phyloP scores from a whole-genome alignment of 2,113 vertebrate genomes.

The Oncorhynchus kisutch region DNA sequence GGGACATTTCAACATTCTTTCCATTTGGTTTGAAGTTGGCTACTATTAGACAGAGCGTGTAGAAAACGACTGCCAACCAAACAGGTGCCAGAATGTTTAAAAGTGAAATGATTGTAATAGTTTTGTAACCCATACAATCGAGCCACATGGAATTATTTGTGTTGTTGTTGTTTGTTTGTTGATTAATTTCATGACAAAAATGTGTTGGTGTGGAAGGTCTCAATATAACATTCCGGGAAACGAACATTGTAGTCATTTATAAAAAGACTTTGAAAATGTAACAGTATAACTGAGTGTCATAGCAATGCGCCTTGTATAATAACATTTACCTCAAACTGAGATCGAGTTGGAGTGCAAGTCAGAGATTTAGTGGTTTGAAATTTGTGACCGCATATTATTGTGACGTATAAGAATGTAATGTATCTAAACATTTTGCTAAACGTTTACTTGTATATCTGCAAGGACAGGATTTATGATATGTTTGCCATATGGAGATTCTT shows the following conservation, averaged over 20 bases:
- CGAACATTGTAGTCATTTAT: too few relatives aligned
- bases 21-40: slow-evolving; percentile 25
- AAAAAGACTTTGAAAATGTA: too few relatives aligned
- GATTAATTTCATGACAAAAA: not conserved
- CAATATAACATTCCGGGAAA: too few relatives aligned
- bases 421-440: not conserved
- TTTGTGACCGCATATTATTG: not conserved
- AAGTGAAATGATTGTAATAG: slow-evolving; percentile 40
- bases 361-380: not conserved
- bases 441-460: too few relatives aligned
- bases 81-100: slow-evolving; percentile 63
- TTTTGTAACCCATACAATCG: slow-evolving; percentile 30
- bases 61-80: slow-evolving; percentile 44
- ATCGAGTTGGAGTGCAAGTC: too few relatives aligned
- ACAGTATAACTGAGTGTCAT: too few relatives aligned
- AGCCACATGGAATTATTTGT: too few relatives aligned
- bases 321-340: too few relatives aligned
- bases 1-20: slow-evolving; percentile 14
- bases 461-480: too few relatives aligned
- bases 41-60: slow-evolving; percentile 38
- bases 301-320: too few relatives aligned
- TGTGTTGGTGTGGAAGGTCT: too few relatives aligned
- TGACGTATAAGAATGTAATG: not conserved
- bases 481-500: not conserved
- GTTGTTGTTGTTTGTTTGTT: too few relatives aligned